phyloP scores from a whole-genome alignment of 2,797 vertebrate species.

The Gobio occitaniae region DNA sequence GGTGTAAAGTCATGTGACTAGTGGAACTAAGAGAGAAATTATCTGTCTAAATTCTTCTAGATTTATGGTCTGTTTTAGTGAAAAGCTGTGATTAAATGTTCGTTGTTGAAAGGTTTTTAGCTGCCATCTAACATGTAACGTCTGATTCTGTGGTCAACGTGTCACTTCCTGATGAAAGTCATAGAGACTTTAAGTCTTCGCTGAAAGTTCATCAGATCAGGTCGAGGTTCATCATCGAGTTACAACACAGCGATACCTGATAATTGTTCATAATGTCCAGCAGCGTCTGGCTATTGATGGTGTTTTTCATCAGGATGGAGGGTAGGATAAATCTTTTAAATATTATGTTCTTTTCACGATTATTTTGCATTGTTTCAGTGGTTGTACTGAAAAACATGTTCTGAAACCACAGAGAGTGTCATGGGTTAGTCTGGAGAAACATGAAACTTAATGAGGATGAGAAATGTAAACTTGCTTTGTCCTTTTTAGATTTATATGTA shows the following conservation, averaged over 20 bases:
- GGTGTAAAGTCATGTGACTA: too few relatives aligned
- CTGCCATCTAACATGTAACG: background rate
- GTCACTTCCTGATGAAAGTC: background rate
- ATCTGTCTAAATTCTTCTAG: background rate
- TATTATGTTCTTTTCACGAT: background rate
- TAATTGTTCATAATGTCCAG: background rate
- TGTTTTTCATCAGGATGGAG: conserved; percentile 6
- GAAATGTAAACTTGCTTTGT: background rate
- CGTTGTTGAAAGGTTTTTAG: background rate
- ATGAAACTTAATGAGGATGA: background rate
- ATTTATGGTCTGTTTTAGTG: background rate
- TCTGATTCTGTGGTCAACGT: background rate
- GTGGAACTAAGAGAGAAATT: too few relatives aligned
- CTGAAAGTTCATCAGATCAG: background rate
- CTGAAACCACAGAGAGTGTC: background rate
- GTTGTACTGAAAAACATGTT: background rate
- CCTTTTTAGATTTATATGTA: background rate
- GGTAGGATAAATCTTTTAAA: background rate
- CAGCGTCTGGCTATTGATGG: background rate
- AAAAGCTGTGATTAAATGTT: background rate
- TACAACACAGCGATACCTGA: background rate
- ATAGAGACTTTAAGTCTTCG: background rate
- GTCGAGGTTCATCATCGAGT: background rate
- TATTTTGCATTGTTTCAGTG: background rate
- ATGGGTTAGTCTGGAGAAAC: background rate